These are phyloP conservation scores for Stegastes partitus DNA, from an alignment of 2,113 vertebrate species.

Conservation along the genomic window DNA sequence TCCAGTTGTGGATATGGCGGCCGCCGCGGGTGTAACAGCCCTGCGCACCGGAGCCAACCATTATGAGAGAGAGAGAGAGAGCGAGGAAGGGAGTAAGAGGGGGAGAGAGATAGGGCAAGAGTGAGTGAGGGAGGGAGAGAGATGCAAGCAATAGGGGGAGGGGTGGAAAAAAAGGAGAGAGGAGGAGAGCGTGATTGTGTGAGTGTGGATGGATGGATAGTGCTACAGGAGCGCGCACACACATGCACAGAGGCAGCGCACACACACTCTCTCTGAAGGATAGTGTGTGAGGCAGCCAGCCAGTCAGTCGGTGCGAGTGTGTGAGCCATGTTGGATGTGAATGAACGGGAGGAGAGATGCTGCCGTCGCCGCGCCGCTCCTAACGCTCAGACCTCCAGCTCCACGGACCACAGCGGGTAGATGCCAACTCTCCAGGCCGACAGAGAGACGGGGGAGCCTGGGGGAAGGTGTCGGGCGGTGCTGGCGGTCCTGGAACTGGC, in stretches of 20 bases:
- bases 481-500: conserved; percentile 85
- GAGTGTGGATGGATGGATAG: conserved; percentile 74
- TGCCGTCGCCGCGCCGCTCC: conserved; percentile 82
- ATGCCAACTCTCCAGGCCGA: conserved; percentile 87
- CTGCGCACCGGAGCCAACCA: conserved; percentile 78
- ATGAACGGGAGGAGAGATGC: conserved; percentile 84
- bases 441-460: conserved; percentile 86
- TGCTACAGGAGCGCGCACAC: conserved; percentile 54
- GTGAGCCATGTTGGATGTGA: conserved; percentile 94
- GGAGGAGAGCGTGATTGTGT: conserved; percentile 68
- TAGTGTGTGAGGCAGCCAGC: conserved; percentile 64
- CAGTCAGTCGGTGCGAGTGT: conserved; percentile 66
- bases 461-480: conserved; percentile 87
- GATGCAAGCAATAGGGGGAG: conserved; percentile 70
- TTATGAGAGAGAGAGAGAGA: conserved; percentile 59
- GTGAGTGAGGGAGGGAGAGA: conserved; percentile 44
- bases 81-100: conserved; percentile 46
- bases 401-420: conserved; percentile 85
- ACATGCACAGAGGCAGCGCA: conserved; percentile 14
- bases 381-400: conserved; percentile 83
- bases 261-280: conserved; percentile 33
- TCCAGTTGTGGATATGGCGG: conserved; percentile 78
- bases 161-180: conserved; percentile 73
- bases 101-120: conserved; percentile 43
- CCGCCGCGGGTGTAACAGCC: conserved; percentile 72